Conservation (phyloP, 2,113 vertebrate genomes). For the Ovis canadensis region DNA sequence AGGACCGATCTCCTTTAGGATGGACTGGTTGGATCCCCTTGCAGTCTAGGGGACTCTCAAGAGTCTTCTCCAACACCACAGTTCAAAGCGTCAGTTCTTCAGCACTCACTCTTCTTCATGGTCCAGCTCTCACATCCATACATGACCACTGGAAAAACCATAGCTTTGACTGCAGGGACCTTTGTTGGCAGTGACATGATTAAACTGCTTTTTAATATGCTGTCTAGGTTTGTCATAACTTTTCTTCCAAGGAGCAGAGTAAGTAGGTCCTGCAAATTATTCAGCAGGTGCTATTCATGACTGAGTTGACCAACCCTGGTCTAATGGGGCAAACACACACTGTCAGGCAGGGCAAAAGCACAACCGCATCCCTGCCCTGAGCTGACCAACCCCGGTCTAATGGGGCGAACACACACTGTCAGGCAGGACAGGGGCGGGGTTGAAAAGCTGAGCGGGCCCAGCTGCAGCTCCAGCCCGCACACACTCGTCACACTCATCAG, state of each 20-base stretch:
- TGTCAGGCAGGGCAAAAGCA: background rate
- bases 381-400: too few relatives aligned
- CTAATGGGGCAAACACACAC: too few relatives aligned
- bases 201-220: background rate
- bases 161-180: background rate
- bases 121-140: background rate
- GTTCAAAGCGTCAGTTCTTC: background rate
- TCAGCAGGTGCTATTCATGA: background rate
- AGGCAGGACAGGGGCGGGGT: background rate
- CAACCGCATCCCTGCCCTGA: background rate
- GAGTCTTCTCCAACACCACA: background rate
- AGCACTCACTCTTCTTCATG: background rate
- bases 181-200: background rate
- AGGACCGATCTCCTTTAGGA: background rate
- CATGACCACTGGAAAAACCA: background rate
- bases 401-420: background rate
- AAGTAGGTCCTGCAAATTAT: background rate
- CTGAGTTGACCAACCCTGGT: background rate
- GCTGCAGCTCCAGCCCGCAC: background rate
- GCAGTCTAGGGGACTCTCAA: background rate
- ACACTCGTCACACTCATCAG: background rate
- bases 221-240: background rate
- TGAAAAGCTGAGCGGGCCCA: background rate
- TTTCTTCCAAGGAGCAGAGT: background rate
- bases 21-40: background rate